Evolutionary conservation across 1,140 invertebrate genomes (phyloP).

Genomic region (Drosophila triauraria): DNA sequence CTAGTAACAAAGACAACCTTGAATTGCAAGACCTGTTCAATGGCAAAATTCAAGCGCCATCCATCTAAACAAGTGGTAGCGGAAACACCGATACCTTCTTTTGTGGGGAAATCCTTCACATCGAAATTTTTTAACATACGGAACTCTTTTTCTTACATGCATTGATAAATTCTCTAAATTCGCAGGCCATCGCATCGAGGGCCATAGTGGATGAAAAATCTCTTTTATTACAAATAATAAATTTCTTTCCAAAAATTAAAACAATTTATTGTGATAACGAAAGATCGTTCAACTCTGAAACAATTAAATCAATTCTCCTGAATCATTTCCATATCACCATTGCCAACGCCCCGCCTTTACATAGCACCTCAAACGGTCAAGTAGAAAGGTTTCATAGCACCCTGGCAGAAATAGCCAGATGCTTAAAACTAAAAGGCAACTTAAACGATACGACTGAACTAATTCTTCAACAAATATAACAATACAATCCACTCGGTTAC

Average conservation of each 20-base stretch:
- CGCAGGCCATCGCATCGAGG: no score
- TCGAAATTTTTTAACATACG: not conserved
- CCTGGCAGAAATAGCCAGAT: not conserved
- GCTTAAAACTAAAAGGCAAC: not conserved
- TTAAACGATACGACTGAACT: not conserved
- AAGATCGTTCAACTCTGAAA: no score
- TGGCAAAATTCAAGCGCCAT: not conserved
- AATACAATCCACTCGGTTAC: not conserved
- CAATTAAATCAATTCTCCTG: not conserved
- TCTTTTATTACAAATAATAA: no score
- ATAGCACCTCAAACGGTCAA: not conserved
- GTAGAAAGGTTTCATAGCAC: not conserved
- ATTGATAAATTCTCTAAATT: no score
- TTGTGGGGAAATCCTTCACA: not conserved
- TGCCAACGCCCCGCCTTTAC: not conserved
- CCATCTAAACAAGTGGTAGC: not conserved
- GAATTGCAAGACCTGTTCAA: slow-evolving; percentile 1
- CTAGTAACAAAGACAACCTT: not conserved
- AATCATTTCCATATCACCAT: not conserved
- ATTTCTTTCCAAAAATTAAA: no score
- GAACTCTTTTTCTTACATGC: not conserved
- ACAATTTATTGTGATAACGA: no score
- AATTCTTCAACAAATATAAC: not conserved
- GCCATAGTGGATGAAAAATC: no score
- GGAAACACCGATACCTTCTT: not conserved